Base-by-base conservation (phyloP, 2,888 invertebrate species). In the Nebria brevicollis region DNA sequence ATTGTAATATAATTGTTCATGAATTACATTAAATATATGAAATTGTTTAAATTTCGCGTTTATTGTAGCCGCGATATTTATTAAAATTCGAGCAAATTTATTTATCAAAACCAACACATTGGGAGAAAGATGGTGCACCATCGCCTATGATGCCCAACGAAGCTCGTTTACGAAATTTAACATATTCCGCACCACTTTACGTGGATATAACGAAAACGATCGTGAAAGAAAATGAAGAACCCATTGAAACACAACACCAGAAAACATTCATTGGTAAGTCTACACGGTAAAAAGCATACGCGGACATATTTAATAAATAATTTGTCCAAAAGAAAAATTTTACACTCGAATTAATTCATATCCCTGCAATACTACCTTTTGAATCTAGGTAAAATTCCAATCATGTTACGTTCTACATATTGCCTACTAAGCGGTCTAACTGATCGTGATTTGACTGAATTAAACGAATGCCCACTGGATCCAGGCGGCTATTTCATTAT, bases 61-160 rank as follows among this genome's bases (percentile, higher is more conserved):
- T 66, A 66, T 88, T 88, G n/a, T 87, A 94, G 91, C 95, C 98
- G 0, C 93, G 95, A 83, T 99, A 98, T 90, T 90, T 97, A 66
- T 89, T 99, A 7, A 99, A 99, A 90, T 99, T 99, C 90, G 99
- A 98, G 89, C 99, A 99, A 90, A 99, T 99, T 88, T 99, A 99
- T 88, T 89, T 99, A 72, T 99, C 99, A 0, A 99, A 99, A 89
- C 99, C 99, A 1, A 99, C 99, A 7, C 99, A 99, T 92, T 99
- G 99, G 99, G 99, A 99, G 89, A 99, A 99, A 90, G 99, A 99
- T 91, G 99, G 99, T 87, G 97, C 98, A 0, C 98, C 99, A 13
- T 96, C 97, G 82, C 98, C 98, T 82, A 98, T 99, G 98, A 99
- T 99, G 98, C 99, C 99, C 0, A 99, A 99, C 87, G 99, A 99